phyloP scores from a whole-genome alignment of 1,140 invertebrate genomes.

The Lepidotrigona ventralis region DNA sequence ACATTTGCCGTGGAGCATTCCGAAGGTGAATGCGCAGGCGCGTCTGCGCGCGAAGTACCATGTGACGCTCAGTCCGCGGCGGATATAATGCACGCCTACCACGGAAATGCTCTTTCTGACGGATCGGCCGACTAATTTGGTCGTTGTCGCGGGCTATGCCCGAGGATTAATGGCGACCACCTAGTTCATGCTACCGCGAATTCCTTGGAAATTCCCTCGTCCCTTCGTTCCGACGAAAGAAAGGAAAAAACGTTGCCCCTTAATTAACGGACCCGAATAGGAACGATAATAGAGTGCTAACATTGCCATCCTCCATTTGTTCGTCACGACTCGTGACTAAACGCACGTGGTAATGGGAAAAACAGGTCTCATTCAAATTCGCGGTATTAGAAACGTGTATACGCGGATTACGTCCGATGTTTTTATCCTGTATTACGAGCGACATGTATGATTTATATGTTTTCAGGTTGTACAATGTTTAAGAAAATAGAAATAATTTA shows the following conservation, averaged over 20 bases:
- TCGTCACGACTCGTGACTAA: conserved; percentile 2
- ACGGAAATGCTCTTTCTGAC: conserved; percentile 66
- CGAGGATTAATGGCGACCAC: conserved; percentile 64
- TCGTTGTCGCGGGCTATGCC: conserved; percentile 58
- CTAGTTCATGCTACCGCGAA: conserved; percentile 51
- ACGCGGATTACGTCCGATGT: background rate
- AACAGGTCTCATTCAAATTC: background rate
- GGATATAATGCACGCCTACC: conserved; percentile 62
- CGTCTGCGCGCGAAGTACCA: conserved; percentile 40
- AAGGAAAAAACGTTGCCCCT: conserved; percentile 10
- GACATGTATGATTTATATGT: background rate
- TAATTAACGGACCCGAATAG: conserved; percentile 56
- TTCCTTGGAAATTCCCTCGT: conserved; percentile 56
- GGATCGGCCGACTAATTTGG: conserved; percentile 65
- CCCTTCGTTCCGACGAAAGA: conserved; percentile 15
- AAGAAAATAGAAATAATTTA: background rate
- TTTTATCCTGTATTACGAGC: background rate
- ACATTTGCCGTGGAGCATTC: background rate
- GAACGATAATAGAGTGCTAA: conserved; percentile 52
- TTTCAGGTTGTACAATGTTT: background rate
- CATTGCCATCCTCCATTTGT: conserved; percentile 29
- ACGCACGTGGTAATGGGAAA: background rate
- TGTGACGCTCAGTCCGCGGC: conserved; percentile 37
- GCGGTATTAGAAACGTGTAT: background rate
- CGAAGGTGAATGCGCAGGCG: conserved; percentile 26